A percentile compares a stretch with the other conserved stretches of the same genome.
Evolutionary conservation across 2,113 vertebrate genomes (phyloP).

Genomic region (Cyprinodon variegatus): DNA sequence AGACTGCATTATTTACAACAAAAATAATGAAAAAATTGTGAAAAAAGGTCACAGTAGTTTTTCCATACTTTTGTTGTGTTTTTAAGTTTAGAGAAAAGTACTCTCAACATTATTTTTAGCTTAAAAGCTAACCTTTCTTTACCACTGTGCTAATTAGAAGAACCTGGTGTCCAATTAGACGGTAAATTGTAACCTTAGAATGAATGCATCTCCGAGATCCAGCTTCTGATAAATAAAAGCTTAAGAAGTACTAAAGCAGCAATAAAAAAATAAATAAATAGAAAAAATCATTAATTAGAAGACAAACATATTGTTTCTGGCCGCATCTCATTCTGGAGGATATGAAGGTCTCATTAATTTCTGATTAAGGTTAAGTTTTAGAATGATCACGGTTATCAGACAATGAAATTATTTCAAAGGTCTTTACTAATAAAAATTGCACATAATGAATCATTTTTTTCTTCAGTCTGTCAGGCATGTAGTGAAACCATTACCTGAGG

Average conservation of each 20-base stretch:
- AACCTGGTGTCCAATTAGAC: slow-evolving; percentile 6
- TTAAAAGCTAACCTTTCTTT: not conserved
- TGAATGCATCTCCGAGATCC: slow-evolving; percentile 1
- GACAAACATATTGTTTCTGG: not conserved
- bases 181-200: slow-evolving; percentile 8
- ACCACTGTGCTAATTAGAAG: not conserved
- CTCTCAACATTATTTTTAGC: not conserved
- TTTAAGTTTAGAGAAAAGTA: not conserved
- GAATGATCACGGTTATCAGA: not conserved
- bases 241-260: slow-evolving; percentile 2
- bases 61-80: not conserved
- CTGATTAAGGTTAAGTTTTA: not conserved
- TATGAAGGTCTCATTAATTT: slow-evolving; percentile 12
- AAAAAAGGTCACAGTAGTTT: not conserved
- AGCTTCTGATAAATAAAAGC: slow-evolving; percentile 13
- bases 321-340: not conserved
- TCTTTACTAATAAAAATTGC: not conserved
- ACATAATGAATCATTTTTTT: slow-evolving; percentile 8
- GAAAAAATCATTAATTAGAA: not conserved
- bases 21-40: not conserved
- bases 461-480: slow-evolving; percentile 28
- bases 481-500: slow-evolving; percentile 40
- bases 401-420: not conserved
- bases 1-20: not conserved
- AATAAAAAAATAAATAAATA: not conserved